A percentile compares a stretch with the other conserved stretches of the same genome.
Conservation (phyloP, 2,797 vertebrate species). For the Danio jaintianensis region DNA sequence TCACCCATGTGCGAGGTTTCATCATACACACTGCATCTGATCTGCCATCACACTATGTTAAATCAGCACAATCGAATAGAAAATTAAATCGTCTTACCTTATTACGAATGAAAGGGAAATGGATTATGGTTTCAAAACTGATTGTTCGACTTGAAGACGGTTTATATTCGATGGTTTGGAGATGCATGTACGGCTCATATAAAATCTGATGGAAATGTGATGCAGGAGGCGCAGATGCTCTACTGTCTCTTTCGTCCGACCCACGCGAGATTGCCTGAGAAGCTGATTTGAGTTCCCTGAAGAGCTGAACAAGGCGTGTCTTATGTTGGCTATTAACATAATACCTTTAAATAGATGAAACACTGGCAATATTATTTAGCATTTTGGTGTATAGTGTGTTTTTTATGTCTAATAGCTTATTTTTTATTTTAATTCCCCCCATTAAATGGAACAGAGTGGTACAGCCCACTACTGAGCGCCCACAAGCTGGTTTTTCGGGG, state of each 20-base stretch:
- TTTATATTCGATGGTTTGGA: background rate
- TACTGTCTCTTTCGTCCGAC: background rate
- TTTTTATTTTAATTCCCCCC: background rate
- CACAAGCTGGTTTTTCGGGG: conserved; percentile 28
- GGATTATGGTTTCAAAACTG: background rate
- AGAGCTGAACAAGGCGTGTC: background rate
- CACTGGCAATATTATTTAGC: too few species aligned
- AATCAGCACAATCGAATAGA: background rate
- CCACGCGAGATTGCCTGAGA: background rate
- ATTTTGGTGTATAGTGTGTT: background rate
- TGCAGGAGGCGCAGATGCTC: conserved; percentile 40
- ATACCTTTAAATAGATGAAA: background rate
- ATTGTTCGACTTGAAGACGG: background rate
- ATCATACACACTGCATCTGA: conserved; percentile 73
- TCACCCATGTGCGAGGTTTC: conserved; percentile 75
- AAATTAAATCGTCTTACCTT: conserved; percentile 50
- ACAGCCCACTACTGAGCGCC: conserved; percentile 44
- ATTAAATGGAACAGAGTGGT: conserved; percentile 41
- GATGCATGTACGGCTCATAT: background rate
- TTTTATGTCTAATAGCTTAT: background rate
- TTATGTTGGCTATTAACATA: background rate
- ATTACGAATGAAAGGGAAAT: background rate
- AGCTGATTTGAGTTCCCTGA: background rate
- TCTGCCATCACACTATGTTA: background rate
- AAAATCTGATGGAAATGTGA: conserved; percentile 30